phyloP scores from a whole-genome alignment of 2,888 invertebrate species.

The Cryptocephalus moraei region DNA sequence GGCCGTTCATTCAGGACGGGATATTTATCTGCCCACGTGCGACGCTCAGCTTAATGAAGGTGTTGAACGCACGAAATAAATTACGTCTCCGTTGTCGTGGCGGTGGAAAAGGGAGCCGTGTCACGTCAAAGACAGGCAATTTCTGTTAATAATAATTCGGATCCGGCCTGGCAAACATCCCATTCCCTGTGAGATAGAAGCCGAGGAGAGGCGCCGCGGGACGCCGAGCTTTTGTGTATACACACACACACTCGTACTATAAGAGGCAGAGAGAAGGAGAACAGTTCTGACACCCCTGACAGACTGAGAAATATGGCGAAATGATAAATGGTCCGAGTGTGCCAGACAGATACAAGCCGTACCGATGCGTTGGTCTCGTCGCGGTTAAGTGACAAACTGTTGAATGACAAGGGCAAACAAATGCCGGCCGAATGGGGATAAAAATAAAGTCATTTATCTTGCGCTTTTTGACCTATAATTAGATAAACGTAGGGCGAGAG shows the following conservation, averaged over 20 bases:
- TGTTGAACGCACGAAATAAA: constrained; percentile 5
- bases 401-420: background rate
- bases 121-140: constrained; percentile 10
- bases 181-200: background rate
- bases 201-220: background rate
- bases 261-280: constrained; percentile 14
- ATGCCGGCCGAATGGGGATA: background rate
- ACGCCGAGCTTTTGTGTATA: background rate
- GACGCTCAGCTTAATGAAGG: background rate
- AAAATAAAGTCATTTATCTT: too few relatives aligned
- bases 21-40: too few relatives aligned
- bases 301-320: constrained; percentile 29
- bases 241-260: background rate
- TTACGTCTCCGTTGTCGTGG: background rate
- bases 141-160: background rate
- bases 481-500: too few relatives aligned
- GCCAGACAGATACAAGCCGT: constrained; percentile 33
- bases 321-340: constrained; percentile 35
- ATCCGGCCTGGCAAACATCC: background rate
- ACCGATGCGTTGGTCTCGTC: constrained; percentile 30
- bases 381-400: constrained; percentile 15
- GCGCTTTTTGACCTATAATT: too few relatives aligned
- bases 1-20: too few relatives aligned
- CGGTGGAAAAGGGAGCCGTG: constrained; percentile 9
- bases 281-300: constrained; percentile 20